Conservation (phyloP, 1,140 invertebrate species). For the Phocides pigmalion region DNA sequence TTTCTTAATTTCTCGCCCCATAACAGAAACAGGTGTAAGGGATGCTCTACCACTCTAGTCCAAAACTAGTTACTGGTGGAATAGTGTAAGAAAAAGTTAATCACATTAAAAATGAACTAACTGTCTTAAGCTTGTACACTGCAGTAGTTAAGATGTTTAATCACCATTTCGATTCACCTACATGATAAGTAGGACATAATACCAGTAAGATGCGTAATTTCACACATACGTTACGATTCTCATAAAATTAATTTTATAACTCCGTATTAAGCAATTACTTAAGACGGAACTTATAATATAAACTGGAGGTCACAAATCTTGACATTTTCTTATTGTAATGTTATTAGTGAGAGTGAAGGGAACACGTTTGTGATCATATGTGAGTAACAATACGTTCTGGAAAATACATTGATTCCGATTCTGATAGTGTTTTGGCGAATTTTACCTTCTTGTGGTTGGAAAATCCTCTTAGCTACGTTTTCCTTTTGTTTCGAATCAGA, state of each 20-base stretch:
- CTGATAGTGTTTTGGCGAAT: conserved; percentile 1
- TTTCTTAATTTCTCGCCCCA: no score
- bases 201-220: conserved; percentile 30
- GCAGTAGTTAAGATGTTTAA: conserved; percentile 45
- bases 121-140: neutral
- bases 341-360: conserved; percentile 54
- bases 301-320: conserved; percentile 69
- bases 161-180: conserved; percentile 64
- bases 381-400: conserved; percentile 27
- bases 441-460: conserved; percentile 39
- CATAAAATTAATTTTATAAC: conserved; percentile 15
- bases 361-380: conserved; percentile 30
- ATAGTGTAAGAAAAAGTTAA: neutral
- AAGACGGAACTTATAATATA: conserved; percentile 48
- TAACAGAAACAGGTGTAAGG: no score
- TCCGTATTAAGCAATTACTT: conserved; percentile 20
- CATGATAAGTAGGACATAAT: conserved; percentile 57
- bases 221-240: neutral
- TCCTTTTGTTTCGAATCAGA: conserved; percentile 74
- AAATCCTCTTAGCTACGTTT: conserved; percentile 50
- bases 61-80: neutral
- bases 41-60: no score
- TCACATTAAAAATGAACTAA: neutral
- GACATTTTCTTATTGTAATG: conserved; percentile 64
- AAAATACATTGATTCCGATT: conserved; percentile 4